These are phyloP conservation scores for Drosophila fuyamai DNA, from an alignment of 1,140 invertebrate genomes.

Conservation along the genomic window DNA sequence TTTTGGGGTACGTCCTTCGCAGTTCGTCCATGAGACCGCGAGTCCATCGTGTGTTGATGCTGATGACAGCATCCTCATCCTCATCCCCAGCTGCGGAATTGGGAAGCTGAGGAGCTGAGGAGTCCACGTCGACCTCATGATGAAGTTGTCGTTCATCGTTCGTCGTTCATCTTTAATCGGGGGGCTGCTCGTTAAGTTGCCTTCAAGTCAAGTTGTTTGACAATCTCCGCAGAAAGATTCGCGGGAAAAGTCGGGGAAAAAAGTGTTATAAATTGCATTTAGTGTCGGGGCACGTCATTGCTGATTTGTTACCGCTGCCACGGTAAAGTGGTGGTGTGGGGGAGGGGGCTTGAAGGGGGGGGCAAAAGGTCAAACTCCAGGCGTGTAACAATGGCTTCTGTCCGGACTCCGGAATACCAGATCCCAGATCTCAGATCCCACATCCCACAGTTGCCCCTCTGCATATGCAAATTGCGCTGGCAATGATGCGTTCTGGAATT, in stretches of 20 bases:
- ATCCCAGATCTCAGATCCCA: too few species aligned
- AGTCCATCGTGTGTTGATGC: conserved; percentile 64
- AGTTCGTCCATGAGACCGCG: not conserved
- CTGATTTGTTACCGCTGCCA: conserved; percentile 79
- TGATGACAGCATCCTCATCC: conserved; percentile 51
- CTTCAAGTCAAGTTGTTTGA: conserved; percentile 79
- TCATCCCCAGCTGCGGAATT: not conserved
- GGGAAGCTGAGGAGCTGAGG: conserved; percentile 6
- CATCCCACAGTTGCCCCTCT: not conserved
- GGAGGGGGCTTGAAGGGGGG: conserved; percentile 12
- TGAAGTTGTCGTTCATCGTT: conserved; percentile 66
- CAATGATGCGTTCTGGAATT: conserved; percentile 54
- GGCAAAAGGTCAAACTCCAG: conserved; percentile 62
- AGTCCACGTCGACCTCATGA: conserved; percentile 48
- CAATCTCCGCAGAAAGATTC: conserved; percentile 51
- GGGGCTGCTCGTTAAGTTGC: conserved; percentile 77
- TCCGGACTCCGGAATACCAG: not conserved
- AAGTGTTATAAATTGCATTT: conserved; percentile 83
- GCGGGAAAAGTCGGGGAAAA: conserved; percentile 6
- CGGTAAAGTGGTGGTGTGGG: conserved; percentile 23
- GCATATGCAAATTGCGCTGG: conserved; percentile 65
- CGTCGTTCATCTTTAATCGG: conserved; percentile 47
- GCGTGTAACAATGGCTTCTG: conserved; percentile 38
- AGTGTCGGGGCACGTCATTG: conserved; percentile 76
- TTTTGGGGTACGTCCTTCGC: conserved; percentile 46